Conservation (phyloP, 1,140 invertebrate genomes). For the Oreohelix idahoensis region DNA sequence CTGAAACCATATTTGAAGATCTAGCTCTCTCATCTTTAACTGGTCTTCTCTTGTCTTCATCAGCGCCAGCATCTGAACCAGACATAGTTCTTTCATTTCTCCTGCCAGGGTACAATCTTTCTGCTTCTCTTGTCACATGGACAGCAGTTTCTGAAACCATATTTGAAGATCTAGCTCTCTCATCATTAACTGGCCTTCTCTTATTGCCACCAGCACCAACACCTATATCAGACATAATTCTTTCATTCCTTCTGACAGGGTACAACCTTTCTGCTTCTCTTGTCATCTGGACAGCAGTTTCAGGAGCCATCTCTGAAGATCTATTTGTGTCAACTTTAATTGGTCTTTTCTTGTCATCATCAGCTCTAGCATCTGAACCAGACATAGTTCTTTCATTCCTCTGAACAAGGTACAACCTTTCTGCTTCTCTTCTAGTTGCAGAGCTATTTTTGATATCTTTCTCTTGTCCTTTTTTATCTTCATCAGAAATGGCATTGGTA, state of each 20-base stretch:
- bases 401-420: neutral
- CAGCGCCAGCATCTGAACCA: neutral
- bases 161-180: neutral
- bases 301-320: neutral
- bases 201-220: neutral
- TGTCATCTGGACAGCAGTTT: neutral
- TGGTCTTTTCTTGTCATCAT: neutral
- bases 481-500: neutral
- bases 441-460: neutral
- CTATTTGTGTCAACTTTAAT: neutral
- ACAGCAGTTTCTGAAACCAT: neutral
- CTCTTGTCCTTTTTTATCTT: neutral
- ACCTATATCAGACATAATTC: neutral
- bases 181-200: neutral
- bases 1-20: neutral
- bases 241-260: neutral
- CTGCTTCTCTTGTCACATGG: neutral
- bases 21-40: neutral
- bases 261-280: neutral
- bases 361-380: neutral
- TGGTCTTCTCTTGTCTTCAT: neutral
- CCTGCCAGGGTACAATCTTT: neutral
- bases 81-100: neutral
- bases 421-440: neutral
- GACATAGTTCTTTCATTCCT: neutral